A percentile compares a stretch with the other conserved stretches of the same genome.
Conservation (phyloP, 30 jellyfish, hydroid and myxozoan species). For the Clytia hemisphaerica region DNA sequence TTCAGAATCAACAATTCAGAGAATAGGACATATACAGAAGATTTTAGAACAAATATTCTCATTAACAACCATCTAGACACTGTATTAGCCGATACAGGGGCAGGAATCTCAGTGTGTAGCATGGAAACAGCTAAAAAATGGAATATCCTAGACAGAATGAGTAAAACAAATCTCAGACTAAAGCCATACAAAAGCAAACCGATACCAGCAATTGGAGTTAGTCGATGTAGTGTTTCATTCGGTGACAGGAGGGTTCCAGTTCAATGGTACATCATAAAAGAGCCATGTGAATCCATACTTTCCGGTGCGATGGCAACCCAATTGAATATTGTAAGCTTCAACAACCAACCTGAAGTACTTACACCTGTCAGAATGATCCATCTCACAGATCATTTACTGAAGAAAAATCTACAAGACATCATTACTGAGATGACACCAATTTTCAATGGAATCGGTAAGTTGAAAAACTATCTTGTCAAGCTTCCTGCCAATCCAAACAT, state of each 20-base stretch:
- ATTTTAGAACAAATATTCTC: background rate
- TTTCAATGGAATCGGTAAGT: slow-evolving; percentile 12
- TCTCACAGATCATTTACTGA: too few relatives aligned
- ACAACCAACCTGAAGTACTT: background rate
- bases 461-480: slow-evolving; percentile 10
- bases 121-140: background rate
- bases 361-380: background rate
- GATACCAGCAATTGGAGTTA: background rate
- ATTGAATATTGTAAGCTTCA: background rate
- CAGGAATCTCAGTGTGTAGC: background rate
- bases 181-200: background rate
- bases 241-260: background rate
- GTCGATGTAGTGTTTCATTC: background rate
- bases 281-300: background rate
- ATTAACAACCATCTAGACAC: background rate
- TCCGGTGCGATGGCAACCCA: too few relatives aligned
- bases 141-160: background rate
- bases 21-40: too few relatives aligned
- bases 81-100: background rate
- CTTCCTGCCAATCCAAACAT: background rate
- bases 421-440: too few relatives aligned
- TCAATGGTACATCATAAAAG: background rate
- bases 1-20: too few relatives aligned
- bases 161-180: too few relatives aligned
- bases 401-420: too few relatives aligned